Evolutionary conservation across 2,113 vertebrate genomes (phyloP).

Genomic region (Gorsachius goisagi): DNA sequence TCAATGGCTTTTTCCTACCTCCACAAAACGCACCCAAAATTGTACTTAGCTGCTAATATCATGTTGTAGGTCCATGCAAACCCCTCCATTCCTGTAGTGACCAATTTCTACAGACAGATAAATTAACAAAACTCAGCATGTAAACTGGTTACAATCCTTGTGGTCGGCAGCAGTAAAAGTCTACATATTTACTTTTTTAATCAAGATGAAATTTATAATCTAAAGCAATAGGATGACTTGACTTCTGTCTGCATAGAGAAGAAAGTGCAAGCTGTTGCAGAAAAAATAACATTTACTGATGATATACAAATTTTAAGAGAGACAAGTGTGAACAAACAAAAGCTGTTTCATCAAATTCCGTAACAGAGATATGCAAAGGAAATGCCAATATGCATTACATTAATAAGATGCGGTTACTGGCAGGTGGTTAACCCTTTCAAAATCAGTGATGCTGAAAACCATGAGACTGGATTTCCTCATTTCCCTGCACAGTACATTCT

Average conservation of each 20-base stretch:
- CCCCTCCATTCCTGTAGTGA: not conserved
- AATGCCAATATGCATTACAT: slow-evolving; percentile 53
- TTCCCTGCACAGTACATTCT: not conserved
- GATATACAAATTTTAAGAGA: slow-evolving; percentile 64
- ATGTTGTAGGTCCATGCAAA: not conserved
- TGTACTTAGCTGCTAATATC: not conserved
- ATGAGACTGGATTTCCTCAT: not conserved
- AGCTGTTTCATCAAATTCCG: slow-evolving; percentile 67
- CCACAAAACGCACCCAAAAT: not conserved
- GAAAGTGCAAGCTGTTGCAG: slow-evolving; percentile 63
- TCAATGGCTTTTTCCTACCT: not conserved
- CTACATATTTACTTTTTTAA: not conserved
- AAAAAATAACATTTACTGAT: slow-evolving; percentile 62
- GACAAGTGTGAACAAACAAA: slow-evolving; percentile 76
- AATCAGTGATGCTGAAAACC: not conserved
- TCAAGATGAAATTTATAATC: slow-evolving; percentile 34
- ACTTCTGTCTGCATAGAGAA: slow-evolving; percentile 61
- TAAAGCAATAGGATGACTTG: slow-evolving; percentile 45
- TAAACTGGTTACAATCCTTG: not conserved
- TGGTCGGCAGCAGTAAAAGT: not conserved
- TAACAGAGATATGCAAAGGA: slow-evolving; percentile 27
- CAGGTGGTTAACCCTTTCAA: slow-evolving; percentile 46
- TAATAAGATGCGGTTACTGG: slow-evolving; percentile 59
- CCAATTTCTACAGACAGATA: not conserved
- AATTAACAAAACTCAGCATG: not conserved